Evolutionary conservation across 2,113 vertebrate species (phyloP).

Genomic region (Dolichotis patagonum): DNA sequence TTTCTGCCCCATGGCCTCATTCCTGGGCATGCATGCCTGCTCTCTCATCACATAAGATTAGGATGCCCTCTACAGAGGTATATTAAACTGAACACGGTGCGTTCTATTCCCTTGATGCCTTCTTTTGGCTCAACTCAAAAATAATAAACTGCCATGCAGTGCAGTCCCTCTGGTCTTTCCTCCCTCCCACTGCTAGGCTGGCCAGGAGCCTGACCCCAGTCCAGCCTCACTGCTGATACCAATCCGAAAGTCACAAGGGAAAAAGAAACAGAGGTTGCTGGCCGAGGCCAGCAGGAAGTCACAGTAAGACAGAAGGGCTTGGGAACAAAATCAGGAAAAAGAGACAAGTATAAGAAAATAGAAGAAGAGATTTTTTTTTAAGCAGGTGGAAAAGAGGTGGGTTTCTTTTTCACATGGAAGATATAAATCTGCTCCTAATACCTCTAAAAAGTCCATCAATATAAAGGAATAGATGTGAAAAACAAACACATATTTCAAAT

Average conservation of each 20-base stretch:
- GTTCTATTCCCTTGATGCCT: neutral
- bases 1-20: neutral
- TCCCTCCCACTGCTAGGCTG: neutral
- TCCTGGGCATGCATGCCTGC: neutral
- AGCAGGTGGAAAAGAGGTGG: neutral
- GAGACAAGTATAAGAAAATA: neutral
- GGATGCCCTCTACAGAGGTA: constrained; percentile 3
- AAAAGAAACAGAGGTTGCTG: neutral
- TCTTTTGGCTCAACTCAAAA: neutral
- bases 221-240: neutral
- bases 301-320: neutral
- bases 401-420: neutral
- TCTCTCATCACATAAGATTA: constrained; percentile 39
- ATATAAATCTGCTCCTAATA: neutral
- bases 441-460: neutral
- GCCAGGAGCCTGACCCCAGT: neutral
- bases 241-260: neutral
- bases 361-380: neutral
- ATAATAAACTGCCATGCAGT: neutral
- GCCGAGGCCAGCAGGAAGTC: neutral
- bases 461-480: neutral
- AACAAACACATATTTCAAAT: neutral
- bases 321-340: neutral
- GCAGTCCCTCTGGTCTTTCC: neutral
- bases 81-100: neutral